These are phyloP conservation scores for Ommatoiulus sabulosus DNA, from an alignment of 2,888 invertebrate genomes.

Conservation along the genomic window DNA sequence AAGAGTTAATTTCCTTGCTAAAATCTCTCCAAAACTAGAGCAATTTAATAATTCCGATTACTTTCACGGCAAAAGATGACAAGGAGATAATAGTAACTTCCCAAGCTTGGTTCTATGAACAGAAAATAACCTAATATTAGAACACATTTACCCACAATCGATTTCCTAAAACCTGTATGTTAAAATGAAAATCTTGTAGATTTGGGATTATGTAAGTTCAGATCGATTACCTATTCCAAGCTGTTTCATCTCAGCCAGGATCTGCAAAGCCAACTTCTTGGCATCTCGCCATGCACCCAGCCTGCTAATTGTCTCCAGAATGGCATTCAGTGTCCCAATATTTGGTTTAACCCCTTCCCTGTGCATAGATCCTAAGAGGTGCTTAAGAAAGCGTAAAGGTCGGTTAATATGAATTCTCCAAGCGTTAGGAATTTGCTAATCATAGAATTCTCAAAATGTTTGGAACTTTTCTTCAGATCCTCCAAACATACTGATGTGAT, in stretches of 20 bases:
- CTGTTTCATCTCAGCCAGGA: constrained; percentile 75
- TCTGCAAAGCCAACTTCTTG: constrained; percentile 70
- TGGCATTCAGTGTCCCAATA: constrained; percentile 76
- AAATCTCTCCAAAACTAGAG: background rate
- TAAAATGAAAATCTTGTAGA: no score
- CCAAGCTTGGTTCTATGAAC: constrained; percentile 75
- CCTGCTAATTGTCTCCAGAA: constrained; percentile 71
- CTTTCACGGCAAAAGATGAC: constrained; percentile 79
- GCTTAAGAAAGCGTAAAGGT: constrained; percentile 65
- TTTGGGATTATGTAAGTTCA: no score
- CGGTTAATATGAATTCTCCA: no score
- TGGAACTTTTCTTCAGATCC: background rate
- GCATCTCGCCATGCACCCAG: constrained; percentile 68
- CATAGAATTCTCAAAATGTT: constrained; percentile 6
- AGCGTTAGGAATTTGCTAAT: background rate
- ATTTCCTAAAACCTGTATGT: background rate
- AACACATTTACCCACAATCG: background rate
- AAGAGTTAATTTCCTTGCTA: background rate
- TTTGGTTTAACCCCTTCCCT: constrained; percentile 74
- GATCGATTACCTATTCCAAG: constrained; percentile 72
- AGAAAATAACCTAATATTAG: background rate
- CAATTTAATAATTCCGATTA: constrained; percentile 67
- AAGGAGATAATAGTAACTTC: constrained; percentile 80
- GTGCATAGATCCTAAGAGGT: constrained; percentile 76
- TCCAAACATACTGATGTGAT: background rate